phyloP scores from a whole-genome alignment of 2,113 vertebrate species.

The Chelonoidis abingdonii region DNA sequence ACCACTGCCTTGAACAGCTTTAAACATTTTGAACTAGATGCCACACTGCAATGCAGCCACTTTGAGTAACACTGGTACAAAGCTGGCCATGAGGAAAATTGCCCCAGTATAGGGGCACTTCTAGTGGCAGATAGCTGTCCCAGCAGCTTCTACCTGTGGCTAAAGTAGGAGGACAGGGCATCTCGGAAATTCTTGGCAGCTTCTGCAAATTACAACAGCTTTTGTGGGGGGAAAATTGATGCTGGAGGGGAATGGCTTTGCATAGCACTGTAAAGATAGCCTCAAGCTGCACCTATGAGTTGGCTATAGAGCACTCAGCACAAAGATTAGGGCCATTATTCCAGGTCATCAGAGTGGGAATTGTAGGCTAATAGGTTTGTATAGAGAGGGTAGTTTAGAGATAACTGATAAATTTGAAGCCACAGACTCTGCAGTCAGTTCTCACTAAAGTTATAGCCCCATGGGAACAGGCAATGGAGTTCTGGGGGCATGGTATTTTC shows the following conservation, averaged over 20 bases:
- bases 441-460: neutral
- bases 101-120: neutral
- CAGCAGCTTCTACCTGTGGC: neutral
- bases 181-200: neutral
- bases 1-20: neutral
- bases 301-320: neutral
- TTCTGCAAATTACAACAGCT: conserved; percentile 38
- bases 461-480: neutral
- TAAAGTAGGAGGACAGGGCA: neutral
- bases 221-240: rapidly evolving
- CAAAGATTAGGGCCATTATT: neutral
- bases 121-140: neutral
- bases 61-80: neutral
- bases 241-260: rapidly evolving
- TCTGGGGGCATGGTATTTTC: neutral
- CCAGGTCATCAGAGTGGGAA: neutral
- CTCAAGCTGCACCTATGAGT: neutral
- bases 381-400: neutral
- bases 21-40: neutral
- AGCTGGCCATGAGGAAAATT: neutral
- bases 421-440: neutral
- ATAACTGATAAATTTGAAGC: neutral
- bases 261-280: rapidly evolving
- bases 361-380: neutral
- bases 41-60: neutral